Conservation (phyloP, 2,797 vertebrate genomes). For the Mallotus villosus region DNA sequence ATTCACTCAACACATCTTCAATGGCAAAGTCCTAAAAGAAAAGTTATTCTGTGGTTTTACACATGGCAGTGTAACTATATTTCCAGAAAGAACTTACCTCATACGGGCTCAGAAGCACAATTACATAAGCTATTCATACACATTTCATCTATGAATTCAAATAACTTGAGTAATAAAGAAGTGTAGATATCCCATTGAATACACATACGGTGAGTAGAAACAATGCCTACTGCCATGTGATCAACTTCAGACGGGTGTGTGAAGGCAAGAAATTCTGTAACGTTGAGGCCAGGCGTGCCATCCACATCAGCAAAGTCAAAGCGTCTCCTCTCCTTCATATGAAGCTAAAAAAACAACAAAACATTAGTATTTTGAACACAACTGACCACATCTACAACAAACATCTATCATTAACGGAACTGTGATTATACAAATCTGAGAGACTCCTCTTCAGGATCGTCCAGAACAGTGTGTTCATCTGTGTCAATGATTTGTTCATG, state of each 20-base stretch:
- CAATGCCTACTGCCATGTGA: constrained; percentile 86
- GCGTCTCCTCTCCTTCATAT: constrained; percentile 89
- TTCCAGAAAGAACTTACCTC: background rate
- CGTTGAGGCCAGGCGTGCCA: constrained; percentile 74
- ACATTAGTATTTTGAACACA: background rate
- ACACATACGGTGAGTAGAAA: constrained; percentile 9
- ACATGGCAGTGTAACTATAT: background rate
- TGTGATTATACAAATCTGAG: constrained; percentile 81
- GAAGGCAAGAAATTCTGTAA: constrained; percentile 91
- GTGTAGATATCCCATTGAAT: background rate
- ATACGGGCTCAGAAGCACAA: no score
- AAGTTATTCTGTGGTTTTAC: background rate
- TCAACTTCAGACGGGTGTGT: constrained; percentile 94
- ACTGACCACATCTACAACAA: no score
- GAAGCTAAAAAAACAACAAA: constrained; percentile 76
- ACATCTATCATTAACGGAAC: background rate
- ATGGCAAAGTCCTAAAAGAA: constrained; percentile 84
- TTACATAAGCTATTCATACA: no score
- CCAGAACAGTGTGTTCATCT: constrained; percentile 75
- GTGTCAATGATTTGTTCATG: constrained; percentile 84
- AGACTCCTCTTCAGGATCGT: constrained; percentile 90
- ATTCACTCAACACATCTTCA: constrained; percentile 91
- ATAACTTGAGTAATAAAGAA: no score
- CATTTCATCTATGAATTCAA: no score
- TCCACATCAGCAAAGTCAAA: constrained; percentile 90